Evolutionary conservation across 2,113 vertebrate species (phyloP), one percentile per base, ranked within the genome.

Genomic region (Labeo rohita): DNA sequence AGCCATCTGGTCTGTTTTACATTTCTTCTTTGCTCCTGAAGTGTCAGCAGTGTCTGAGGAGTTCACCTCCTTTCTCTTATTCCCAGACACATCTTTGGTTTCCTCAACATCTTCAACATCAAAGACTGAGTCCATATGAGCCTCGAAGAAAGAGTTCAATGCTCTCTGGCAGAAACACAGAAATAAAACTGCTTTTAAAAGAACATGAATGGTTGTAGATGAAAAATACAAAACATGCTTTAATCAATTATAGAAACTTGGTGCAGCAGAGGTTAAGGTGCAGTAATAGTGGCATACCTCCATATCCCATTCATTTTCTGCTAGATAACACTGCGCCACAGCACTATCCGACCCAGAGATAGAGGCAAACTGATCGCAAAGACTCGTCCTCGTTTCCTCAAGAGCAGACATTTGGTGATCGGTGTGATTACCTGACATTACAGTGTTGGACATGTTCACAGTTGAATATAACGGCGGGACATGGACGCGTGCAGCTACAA

Each of bases 241-340:
- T 75, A 50, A 47, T 52, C 12, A 76, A 4, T 76, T 56, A 21
- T 36, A 6, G 36, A 21, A 72, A 72, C 68, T 9, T 54, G 7
- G 11, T 52, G 11, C 6, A 59, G 54, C 18, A 59, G 0, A 12
- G 11, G 18, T n/a, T 47, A 8, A 73, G 10, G 18, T 45, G 9
- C 8, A 23, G 18, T 74, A 13, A 16, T 50, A 49, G 43, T n/a
- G 1, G 43, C 76, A 2, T 93, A 98, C 98, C 92, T 99, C 93
- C 94, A 98, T 88, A 21, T 96, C 90, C 98, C 97, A 99, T 21
- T 90, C 94, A 87, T 94, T 96, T 74, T 93, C 93, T 11, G 94
- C 92, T 89, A 99, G 86, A 91, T 93, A 97, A 85, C 95, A 90
- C 86, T 93, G 95, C 15, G 97, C 97, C 68, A 95, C 93, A 0